Conservation (phyloP, 64 coral and sea anemone genomes). For the Pocillopora damicornis region DNA sequence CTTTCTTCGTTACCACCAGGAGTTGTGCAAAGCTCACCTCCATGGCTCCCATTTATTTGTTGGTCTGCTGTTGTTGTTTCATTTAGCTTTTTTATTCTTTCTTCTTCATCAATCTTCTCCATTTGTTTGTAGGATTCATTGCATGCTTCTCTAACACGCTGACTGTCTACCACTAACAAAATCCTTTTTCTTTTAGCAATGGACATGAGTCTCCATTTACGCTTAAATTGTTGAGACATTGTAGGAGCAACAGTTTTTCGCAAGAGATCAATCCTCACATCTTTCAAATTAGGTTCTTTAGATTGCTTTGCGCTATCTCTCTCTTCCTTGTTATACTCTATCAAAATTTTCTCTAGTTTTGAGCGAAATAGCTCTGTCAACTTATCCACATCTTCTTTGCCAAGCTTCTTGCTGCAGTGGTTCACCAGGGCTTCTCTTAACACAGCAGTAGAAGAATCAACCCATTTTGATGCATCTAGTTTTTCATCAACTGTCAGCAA, state of each 20-base stretch:
- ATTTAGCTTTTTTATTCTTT: not conserved
- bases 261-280: conserved; percentile 12
- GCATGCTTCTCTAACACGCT: conserved; percentile 19
- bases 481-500: conserved; percentile 5
- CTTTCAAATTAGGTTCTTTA: not conserved
- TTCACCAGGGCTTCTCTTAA: not conserved
- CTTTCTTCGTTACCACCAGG: not conserved
- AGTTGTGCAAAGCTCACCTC: not conserved
- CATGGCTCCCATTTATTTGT: not conserved
- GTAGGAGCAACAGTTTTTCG: conserved; percentile 23
- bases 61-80: not conserved
- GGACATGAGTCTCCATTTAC: conserved; percentile 9
- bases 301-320: not conserved
- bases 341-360: conserved; percentile 20
- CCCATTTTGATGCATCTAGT: conserved; percentile 18
- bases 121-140: not conserved
- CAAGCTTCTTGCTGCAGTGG: conserved; percentile 34
- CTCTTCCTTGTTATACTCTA: conserved; percentile 27
- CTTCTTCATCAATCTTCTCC: not conserved
- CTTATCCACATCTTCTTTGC: conserved; percentile 25
- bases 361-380: conserved; percentile 24
- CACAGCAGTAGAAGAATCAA: not conserved
- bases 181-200: not conserved
- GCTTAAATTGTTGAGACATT: conserved; percentile 23
- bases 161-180: not conserved